Percentiles rank a stretch among this genome's conserved stretches.
Conservation (phyloP, 2,888 invertebrate species). For the Meta bourneti region DNA sequence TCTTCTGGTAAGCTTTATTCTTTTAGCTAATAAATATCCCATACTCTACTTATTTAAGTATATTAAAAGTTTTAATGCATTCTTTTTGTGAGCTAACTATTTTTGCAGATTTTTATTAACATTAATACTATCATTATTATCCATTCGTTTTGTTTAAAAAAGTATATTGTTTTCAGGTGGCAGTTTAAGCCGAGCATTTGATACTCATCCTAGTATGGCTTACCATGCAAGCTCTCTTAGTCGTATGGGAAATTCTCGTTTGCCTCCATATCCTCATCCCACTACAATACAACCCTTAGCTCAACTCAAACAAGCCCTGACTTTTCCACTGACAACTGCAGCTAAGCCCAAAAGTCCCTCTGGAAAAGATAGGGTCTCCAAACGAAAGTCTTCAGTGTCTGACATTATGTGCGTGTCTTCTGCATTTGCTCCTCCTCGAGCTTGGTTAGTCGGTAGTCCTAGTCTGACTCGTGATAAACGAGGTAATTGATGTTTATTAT, state of each 20-base stretch:
- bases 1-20: constrained; percentile 74
- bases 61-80: no score
- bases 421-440: constrained; percentile 88
- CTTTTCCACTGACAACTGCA: constrained; percentile 76
- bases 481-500: constrained; percentile 75
- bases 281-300: constrained; percentile 89
- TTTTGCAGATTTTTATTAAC: background rate
- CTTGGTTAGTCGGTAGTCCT: constrained; percentile 85
- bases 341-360: constrained; percentile 76
- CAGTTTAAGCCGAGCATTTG: constrained; percentile 70
- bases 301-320: constrained; percentile 86
- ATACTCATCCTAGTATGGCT: constrained; percentile 85
- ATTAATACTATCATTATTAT: background rate
- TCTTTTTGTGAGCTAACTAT: no score
- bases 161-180: constrained; percentile 41
- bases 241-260: constrained; percentile 87
- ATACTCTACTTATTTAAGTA: no score
- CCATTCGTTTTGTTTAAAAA: no score
- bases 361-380: constrained; percentile 68
- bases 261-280: constrained; percentile 95
- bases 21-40: no score
- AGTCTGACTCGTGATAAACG: constrained; percentile 79
- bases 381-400: constrained; percentile 85
- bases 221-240: constrained; percentile 74
- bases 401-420: constrained; percentile 89